A percentile compares a stretch with the other conserved stretches of the same genome.
Conservation (phyloP, 1,140 invertebrate genomes). For the Phortica variegata region DNA sequence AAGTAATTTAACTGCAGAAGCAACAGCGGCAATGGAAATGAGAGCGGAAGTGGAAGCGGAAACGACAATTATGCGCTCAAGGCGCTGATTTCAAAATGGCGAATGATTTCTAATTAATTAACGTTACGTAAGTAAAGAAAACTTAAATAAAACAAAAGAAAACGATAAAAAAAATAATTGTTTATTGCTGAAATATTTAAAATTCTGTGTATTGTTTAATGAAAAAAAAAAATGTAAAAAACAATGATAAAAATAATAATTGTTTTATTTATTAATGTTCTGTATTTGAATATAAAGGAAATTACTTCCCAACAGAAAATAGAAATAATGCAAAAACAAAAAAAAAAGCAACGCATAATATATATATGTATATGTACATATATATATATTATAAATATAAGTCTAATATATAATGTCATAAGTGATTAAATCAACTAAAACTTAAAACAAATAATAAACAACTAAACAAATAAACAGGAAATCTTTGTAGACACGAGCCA, state of each 20-base stretch:
- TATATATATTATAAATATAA: no score
- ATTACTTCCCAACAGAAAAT: no score
- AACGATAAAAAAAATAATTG: neutral
- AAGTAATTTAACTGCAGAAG: conserved; percentile 19
- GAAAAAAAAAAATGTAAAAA: conserved; percentile 4
- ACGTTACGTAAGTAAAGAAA: conserved; percentile 21
- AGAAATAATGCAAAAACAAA: conserved; percentile 4
- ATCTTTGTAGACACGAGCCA: no score
- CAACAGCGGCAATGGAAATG: neutral
- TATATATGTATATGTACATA: conserved; percentile 5
- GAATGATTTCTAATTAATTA: conserved; percentile 16
- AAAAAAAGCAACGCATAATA: neutral
- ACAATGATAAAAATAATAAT: conserved; percentile 16
- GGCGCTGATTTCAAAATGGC: no score
- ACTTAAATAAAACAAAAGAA: conserved; percentile 2
- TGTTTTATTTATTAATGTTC: conserved; percentile 29
- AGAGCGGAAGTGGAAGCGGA: neutral
- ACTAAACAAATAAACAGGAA: no score
- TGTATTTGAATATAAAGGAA: conserved; percentile 24
- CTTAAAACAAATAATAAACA: no score
- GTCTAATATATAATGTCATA: no score
- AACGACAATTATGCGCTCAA: no score
- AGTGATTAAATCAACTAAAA: no score
- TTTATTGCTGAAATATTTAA: neutral
- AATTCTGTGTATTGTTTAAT: no score